A percentile compares a stretch with the other conserved stretches of the same genome.
These are phyloP conservation scores for Leguminivora glycinivorella DNA, from an alignment of 1,140 invertebrate species.

Conservation along the genomic window DNA sequence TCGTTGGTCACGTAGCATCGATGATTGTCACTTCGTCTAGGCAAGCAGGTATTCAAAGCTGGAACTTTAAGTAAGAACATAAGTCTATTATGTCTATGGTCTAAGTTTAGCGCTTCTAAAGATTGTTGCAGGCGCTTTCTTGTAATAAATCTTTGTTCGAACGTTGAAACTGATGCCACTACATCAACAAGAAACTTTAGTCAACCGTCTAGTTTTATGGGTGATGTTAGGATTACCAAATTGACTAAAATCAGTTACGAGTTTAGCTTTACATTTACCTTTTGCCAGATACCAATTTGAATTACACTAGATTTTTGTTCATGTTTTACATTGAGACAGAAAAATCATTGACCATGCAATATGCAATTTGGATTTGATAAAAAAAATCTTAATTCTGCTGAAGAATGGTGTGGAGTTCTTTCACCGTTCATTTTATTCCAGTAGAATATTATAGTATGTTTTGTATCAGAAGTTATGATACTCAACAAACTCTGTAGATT, in stretches of 20 bases:
- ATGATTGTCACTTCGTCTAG: no score
- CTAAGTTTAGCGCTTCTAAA: constrained; percentile 5
- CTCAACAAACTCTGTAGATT: no score
- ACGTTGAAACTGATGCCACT: constrained; percentile 65
- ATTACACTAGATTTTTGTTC: not conserved
- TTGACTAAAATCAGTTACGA: not conserved
- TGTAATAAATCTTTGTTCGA: constrained; percentile 60
- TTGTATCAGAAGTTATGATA: no score
- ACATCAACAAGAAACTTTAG: constrained; percentile 61
- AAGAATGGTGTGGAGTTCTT: no score
- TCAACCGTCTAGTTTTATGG: constrained; percentile 6
- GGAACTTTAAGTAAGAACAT: constrained; percentile 1
- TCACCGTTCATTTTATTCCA: no score
- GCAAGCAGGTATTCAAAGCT: constrained; percentile 14
- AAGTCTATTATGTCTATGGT: constrained; percentile 6
- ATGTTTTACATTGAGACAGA: no score
- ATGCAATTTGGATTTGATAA: no score
- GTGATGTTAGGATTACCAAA: not conserved
- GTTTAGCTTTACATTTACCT: not conserved
- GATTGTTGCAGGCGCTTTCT: constrained; percentile 19
- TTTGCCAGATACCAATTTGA: not conserved
- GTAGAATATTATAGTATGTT: no score
- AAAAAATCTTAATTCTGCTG: no score
- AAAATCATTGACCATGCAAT: no score
- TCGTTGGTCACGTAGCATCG: no score